These are phyloP conservation scores for Troides aeacus DNA, from an alignment of 2,888 invertebrate genomes.

Conservation along the genomic window DNA sequence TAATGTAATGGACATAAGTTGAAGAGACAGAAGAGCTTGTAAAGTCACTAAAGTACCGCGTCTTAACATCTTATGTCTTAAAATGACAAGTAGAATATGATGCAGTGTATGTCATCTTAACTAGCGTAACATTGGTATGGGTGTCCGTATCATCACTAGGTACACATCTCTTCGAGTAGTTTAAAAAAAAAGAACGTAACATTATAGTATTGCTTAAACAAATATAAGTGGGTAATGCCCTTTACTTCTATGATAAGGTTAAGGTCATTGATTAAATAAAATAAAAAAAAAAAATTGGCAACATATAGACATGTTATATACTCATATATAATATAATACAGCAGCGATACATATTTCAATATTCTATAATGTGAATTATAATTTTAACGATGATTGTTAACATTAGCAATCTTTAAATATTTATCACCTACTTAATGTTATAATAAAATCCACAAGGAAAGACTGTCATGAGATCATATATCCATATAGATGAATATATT, in stretches of 20 bases:
- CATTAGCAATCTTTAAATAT: not conserved
- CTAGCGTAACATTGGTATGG: too few species aligned
- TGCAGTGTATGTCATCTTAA: too few species aligned
- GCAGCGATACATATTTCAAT: not conserved
- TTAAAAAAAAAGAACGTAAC: not conserved
- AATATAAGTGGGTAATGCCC: not conserved
- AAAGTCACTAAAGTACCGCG: not conserved
- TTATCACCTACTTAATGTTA: conserved; percentile 3
- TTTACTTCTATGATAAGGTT: not conserved
- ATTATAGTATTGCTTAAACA: not conserved
- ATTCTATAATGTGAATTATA: too few species aligned
- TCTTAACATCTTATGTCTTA: too few species aligned
- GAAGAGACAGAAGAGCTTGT: not conserved
- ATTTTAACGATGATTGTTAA: too few species aligned
- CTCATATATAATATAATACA: too few species aligned
- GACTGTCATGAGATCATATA: too few species aligned
- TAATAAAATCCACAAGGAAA: too few species aligned
- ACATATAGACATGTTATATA: not conserved
- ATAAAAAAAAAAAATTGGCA: not conserved
- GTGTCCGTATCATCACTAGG: too few species aligned
- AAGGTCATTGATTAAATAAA: not conserved
- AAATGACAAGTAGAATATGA: too few species aligned
- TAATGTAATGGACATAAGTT: not conserved
- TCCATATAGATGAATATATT: too few species aligned
- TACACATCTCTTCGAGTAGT: too few species aligned